Evolutionary conservation across 2,797 vertebrate genomes (phyloP), one percentile per base, ranked within the genome.

Genomic region (Tokudaia muenninki): DNA sequence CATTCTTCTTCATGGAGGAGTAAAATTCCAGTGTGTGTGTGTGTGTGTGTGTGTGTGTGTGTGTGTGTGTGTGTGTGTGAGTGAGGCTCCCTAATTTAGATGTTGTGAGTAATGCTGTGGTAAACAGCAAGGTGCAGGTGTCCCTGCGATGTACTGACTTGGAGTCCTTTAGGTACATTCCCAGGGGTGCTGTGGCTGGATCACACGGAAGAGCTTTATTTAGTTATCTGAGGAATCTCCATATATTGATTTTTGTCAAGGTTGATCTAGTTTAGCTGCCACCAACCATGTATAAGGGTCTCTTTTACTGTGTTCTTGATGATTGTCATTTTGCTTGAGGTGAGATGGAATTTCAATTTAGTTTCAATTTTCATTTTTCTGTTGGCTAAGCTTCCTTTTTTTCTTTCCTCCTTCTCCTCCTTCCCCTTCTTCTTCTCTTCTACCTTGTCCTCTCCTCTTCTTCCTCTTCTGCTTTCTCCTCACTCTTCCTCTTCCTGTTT

Each of bases 401-500:
- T 24, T 17, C 8, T 44, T 80, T 47, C 13, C 14, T 41, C 2
- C 4, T 55, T 9, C 9, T 2, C 9, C 3, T 79, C 12, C 11
- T 41, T 41, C 41, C 41, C 41, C 41, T 3, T 2, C 41, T 29
- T 5, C 10, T 6, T 0, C 31, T 29, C 3, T 6, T 63, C 26
- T 10, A 5, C 37, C 19, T 4, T 11, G 8, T 41, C 26, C 12
- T 41, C 2, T 3, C 17, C 1, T 9, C 17, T 2, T 79, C 19
- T 6, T 21, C 17, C 29, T 72, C 8, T 1, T n/a, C n/a, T 21
- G 10, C 19, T 6, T 74, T 19, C 3, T 63, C 26, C 1, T 65
- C 29, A 0, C 6, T 34, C 16, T 1, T 1, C 8, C 19, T 22
- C 37, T 19, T 12, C 11, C 24, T 41, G 41, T 41, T 26, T 3